Evolutionary conservation across 1,140 invertebrate genomes (phyloP), one percentile per base, ranked within the genome.

Genomic region (Rhagoletis pomonella): DNA sequence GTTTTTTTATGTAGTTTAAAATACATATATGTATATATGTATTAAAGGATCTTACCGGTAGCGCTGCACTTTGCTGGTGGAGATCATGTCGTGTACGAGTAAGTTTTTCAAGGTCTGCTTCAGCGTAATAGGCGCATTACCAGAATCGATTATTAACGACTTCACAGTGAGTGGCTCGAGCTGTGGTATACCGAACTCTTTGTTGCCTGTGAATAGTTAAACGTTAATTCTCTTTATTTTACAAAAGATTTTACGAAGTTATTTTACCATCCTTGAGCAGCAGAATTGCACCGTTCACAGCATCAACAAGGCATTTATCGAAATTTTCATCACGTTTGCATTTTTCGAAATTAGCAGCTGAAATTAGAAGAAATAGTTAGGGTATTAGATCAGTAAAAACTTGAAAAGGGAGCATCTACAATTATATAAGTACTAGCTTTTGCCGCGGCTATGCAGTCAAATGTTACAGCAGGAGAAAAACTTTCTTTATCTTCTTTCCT

Each of bases 101-200:
- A 95, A 90, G 90, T 95, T 94, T 89, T 92, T 93, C 89, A 94
- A 94, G 77, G 94, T 91, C 89, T 95, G 95, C 42, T 92, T 94
- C 12, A 95, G 91, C 59, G 93, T 92, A 10, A 95, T 94, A 29
- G 94, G 93, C 42, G 92, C 90, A 88, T 90, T 93, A 85, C 91
- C 91, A 87, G 91, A 90, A 29, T 92, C 90, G 87, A 93, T 91
- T 88, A 91, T 89, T 7, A 93, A 90, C 89, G 91, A 90, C 88
- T 93, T 92, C 84, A 93, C 89, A 87, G 90, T 84, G 77, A 93
- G 89, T 87, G 93, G 93, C 87, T 92, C 90, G n/a, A 93, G 88
- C 60, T 90, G 89, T 81, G 92, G 92, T 86, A 93, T 90, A 81
- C 91, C 93, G 87, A 91, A 92, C 87, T 92, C 89, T 88, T 90